Evolutionary conservation across 2,113 vertebrate species (phyloP).

Genomic region (Orcinus orca): DNA sequence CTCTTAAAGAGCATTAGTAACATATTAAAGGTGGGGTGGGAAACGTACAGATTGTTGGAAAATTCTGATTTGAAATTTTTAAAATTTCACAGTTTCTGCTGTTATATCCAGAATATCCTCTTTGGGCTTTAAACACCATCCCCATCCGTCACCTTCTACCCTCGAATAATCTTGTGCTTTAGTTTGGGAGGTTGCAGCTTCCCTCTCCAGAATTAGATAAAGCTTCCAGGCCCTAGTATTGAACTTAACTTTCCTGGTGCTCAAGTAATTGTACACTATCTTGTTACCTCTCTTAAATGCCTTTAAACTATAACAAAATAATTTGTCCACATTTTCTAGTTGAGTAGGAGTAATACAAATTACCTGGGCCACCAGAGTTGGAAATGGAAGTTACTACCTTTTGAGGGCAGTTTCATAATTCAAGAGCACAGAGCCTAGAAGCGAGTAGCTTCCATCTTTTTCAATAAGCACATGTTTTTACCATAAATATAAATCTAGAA

Average conservation of each 20-base stretch:
- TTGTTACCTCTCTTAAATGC: neutral
- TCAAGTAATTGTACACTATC: neutral
- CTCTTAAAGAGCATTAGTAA: neutral
- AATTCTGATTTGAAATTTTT: neutral
- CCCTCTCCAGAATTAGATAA: neutral
- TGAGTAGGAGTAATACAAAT: neutral
- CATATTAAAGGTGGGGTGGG: neutral
- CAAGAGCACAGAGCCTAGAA: neutral
- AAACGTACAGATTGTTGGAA: neutral
- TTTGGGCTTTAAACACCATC: neutral
- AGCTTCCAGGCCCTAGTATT: neutral
- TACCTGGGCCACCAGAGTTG: neutral
- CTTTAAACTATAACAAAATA: neutral
- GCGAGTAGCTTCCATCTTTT: neutral
- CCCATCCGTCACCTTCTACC: no score
- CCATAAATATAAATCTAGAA: neutral
- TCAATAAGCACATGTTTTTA: neutral
- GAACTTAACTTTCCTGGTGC: neutral
- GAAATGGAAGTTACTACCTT: neutral
- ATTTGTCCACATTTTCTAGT: neutral
- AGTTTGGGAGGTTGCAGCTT: neutral
- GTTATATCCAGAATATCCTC: neutral
- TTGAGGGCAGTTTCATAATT: neutral
- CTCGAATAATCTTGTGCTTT: neutral
- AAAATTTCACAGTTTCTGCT: constrained; percentile 19